Base-by-base conservation (phyloP, 2,888 invertebrate genomes). In the Zygogramma bicolorata region DNA sequence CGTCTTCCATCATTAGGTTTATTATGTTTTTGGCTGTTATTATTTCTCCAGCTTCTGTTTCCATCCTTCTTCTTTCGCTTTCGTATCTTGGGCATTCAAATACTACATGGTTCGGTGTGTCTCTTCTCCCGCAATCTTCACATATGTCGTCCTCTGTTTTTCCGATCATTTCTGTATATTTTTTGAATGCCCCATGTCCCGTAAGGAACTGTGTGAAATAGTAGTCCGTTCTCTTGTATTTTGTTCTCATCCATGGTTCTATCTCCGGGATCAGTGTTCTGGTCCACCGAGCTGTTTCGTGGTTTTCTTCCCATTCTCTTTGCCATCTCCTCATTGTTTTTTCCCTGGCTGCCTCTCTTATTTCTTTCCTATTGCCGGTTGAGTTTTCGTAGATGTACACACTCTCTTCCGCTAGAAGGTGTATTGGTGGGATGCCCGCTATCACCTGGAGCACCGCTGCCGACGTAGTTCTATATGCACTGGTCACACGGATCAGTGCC, bases 401-500 rank as follows among this genome's bases (percentile, higher is more conserved):
- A n/a, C n/a, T n/a, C n/a, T n/a, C n/a, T n/a, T n/a, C n/a, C n/a
- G n/a, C n/a, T n/a, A n/a, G n/a, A n/a, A n/a, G n/a, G n/a, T n/a
- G n/a, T n/a, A n/a, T n/a, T n/a, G 76, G 74, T 8, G 46, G 25
- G 5, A 31, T 25, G 0, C 68, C 67, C 1, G 67, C 40, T 3
- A 75, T 40, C 8, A 73, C 74, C 20, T 63, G 67, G 4, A 68
- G 13, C 8, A 74, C 68, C 20, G 57, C 63, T 6, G 60, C 38
- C 13, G 76, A 70, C 20, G 69, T 75, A 1, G 73, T 76, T 42
- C 72, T 46, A 22, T 77, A 77, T 27, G 67, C 75, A 10, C 61
- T 40, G 10, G 40, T 62, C 0, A 73, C 46, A n/a, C 72, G 0
- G n/a, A 75, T 25, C 2, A 66, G 29, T 22, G 63, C 49, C 8